Evolutionary conservation across 2,113 vertebrate genomes (phyloP), one percentile per base, ranked within the genome.

Genomic region (Anthoscopus minutus): DNA sequence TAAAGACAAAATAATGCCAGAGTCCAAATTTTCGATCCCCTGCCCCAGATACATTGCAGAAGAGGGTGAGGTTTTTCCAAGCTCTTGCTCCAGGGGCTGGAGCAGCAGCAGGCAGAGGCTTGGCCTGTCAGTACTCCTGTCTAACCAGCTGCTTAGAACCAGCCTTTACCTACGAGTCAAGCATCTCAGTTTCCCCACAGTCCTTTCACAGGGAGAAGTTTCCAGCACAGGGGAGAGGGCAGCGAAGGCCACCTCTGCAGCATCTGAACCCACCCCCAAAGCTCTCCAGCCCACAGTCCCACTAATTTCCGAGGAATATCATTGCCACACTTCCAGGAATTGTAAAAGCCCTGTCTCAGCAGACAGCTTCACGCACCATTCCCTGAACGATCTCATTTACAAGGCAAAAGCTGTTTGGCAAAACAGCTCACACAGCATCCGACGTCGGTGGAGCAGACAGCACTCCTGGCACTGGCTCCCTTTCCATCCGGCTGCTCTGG

Each of bases 401-500:
- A 50, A 81, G 48, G 82, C 62, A 80, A 94, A 94, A 69, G 30
- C 73, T 86, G 82, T 69, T 82, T 81, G 92, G 84, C 95, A 74
- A 72, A 90, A 83, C 53, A 50, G 65, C 76, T 85, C 37, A 0
- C 56, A 6, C 45, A 70, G 61, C 81, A n/a, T 73, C 93, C 89
- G 64, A 91, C 64, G 86, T 60, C 61, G 35, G 67, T 40, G 85
- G 94, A 94, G 83, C 82, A 90, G 89, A 82, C 91, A 50, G 82
- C 48, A 7, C 15, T 84, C 33, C 95, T 77, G 67, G 87, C 14
- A 1, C 91, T 93, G 88, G 81, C 94, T 94, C 83, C 87, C 71
- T 92, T 89, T 88, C 97, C 96, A 95, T 86, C 97, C 81, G 65
- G 81, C 96, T 91, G 95, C 90, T 96, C 96, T 96, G 79, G 94